phyloP scores from a whole-genome alignment of 2,113 vertebrate genomes.

The Crypturellus undulatus region DNA sequence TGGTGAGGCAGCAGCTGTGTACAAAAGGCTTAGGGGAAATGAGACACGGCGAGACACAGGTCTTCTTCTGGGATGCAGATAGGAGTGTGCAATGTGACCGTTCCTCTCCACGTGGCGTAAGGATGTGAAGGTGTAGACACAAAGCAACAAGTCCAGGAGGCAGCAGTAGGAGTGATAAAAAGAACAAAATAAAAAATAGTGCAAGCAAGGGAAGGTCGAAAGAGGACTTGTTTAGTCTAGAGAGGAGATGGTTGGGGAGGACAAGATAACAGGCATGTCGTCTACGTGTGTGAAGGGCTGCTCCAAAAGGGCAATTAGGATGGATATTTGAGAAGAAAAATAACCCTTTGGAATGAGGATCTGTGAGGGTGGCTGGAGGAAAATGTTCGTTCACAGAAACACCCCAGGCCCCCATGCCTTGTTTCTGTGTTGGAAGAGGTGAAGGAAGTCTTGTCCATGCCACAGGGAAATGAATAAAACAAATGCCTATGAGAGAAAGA shows the following conservation, averaged over 20 bases:
- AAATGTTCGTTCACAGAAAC: background rate
- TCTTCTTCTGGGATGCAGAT: background rate
- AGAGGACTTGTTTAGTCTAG: slow-evolving; percentile 47
- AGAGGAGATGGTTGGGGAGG: background rate
- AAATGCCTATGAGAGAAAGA: background rate
- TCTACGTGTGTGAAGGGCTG: background rate
- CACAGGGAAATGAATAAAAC: background rate
- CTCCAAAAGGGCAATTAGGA: background rate
- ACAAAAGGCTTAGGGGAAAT: background rate
- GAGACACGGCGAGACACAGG: background rate
- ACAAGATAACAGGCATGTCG: background rate
- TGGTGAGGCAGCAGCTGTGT: background rate
- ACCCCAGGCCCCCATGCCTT: background rate
- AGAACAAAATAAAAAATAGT: background rate
- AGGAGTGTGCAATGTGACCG: background rate
- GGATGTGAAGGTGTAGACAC: background rate
- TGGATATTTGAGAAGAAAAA: accelerated
- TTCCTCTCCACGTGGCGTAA: background rate
- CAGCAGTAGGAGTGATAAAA: background rate
- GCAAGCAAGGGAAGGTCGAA: background rate
- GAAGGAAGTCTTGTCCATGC: background rate
- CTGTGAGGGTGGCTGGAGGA: background rate
- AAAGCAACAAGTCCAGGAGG: accelerated
- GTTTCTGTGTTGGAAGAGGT: background rate
- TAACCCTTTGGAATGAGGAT: too few species aligned